A percentile compares a stretch with the other conserved stretches of the same genome.
Conservation (phyloP, 2,888 invertebrate species). For the Drosophila ezoana region DNA sequence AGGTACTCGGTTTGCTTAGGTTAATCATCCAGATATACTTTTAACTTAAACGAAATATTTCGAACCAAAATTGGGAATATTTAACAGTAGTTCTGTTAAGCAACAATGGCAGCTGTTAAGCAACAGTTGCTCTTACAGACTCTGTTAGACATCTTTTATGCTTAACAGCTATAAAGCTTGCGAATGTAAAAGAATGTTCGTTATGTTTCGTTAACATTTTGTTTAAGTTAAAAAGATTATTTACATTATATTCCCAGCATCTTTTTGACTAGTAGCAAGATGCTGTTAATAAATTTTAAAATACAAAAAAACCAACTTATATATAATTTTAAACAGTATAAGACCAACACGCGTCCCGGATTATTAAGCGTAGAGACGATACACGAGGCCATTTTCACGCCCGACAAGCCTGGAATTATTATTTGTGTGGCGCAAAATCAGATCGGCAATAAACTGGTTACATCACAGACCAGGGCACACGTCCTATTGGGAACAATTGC, state of each 20-base stretch:
- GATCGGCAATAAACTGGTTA: slow-evolving; percentile 79
- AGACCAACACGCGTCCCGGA: slow-evolving; percentile 62
- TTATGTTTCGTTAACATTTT: background rate
- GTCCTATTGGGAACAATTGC: slow-evolving; percentile 82
- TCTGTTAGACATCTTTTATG: background rate
- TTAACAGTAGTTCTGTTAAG: background rate
- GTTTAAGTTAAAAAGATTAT: background rate
- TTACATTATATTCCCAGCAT: background rate
- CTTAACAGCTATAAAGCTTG: background rate
- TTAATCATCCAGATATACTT: slow-evolving; percentile 9
- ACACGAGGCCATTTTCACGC: slow-evolving; percentile 84
- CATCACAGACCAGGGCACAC: slow-evolving; percentile 65
- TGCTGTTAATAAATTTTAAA: background rate
- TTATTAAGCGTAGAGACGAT: slow-evolving; percentile 67
- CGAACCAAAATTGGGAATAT: background rate
- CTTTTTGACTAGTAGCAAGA: background rate
- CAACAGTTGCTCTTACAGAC: background rate
- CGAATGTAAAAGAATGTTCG: background rate
- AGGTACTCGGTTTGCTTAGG: slow-evolving; percentile 42
- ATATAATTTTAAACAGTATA: slow-evolving; percentile 38
- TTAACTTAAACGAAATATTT: background rate
- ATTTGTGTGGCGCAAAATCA: slow-evolving; percentile 85
- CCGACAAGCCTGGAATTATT: slow-evolving; percentile 84
- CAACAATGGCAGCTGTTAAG: background rate
- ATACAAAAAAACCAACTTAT: background rate